Evolutionary conservation across 2,113 vertebrate genomes (phyloP), one percentile per base, ranked within the genome.

Genomic region (Gallinago paraguaiae): DNA sequence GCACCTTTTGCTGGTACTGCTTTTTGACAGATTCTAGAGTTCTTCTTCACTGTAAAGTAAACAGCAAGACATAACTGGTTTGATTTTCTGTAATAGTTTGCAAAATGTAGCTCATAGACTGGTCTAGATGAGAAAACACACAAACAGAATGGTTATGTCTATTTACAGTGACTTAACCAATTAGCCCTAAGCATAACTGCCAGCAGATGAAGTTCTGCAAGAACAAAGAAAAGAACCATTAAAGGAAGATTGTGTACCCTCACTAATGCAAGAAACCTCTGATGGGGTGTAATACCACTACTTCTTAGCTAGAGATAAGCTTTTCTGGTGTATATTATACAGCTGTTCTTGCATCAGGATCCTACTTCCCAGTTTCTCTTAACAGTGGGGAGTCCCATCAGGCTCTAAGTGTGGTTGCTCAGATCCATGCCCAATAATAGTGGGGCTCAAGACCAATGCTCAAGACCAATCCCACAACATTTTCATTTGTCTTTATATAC

Each of bases 341-440:
- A 79, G 39, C 35, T 6, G 3, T 53, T 70, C 16, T 65, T 54
- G 39, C 17, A 71, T 63, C 9, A 10, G 24, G 14, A 70, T 69
- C 17, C 23, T 48, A 10, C 20, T 46, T 91, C 82, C 56, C 17
- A 39, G 53, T 56, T 81, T 65, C 39, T 81, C 22, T 17, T 51
- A 30, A 31, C 5, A 61, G 48, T 7, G 5, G 53, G 35, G 37
- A 71, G 28, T n/a, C 69, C 30, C 30, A 65, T 65, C 14, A 54
- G 24, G 12, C 15, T 68, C 11, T 35, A 85, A 9, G 33, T 27
- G 19, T 37, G 22, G 61, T 59, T 91, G 57, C 53, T 60, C 37
- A 60, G 17, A 57, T 24, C 63, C 0, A 0, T n/a, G 25, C n/a
- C 15, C 37, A 39, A 39, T 46, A 4, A 3, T 7, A 48, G 37